Evolutionary conservation across 2,113 vertebrate species (phyloP).

Genomic region (Neotoma lepida): DNA sequence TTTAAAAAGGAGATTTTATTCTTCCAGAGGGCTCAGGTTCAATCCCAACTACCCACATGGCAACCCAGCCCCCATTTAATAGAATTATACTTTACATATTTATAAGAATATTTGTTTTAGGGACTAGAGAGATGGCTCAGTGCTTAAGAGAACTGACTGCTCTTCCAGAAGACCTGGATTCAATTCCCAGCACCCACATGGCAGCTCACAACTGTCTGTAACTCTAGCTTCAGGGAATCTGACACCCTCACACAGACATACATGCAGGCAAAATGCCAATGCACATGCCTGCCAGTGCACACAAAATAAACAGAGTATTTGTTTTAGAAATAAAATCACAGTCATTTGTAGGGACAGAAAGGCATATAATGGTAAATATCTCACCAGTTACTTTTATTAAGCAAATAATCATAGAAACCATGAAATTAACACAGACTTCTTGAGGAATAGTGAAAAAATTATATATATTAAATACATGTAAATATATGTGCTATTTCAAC

Average conservation of each 20-base stretch:
- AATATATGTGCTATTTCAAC: background rate
- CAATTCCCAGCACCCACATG: background rate
- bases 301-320: background rate
- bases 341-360: conserved; percentile 19
- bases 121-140: too few species aligned
- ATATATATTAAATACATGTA: background rate
- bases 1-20: background rate
- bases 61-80: background rate
- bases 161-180: background rate
- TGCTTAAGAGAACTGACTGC: too few species aligned
- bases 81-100: background rate
- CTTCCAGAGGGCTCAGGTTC: background rate
- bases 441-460: background rate
- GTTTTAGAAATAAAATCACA: background rate
- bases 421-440: background rate
- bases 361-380: background rate
- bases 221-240: background rate
- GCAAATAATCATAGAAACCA: background rate
- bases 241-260: background rate
- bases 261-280: background rate
- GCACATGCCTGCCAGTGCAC: background rate
- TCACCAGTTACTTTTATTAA: background rate
- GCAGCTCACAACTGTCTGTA: background rate
- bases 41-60: background rate
- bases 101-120: background rate